Evolutionary conservation across 2,113 vertebrate species (phyloP).

Genomic region (Aptenodytes patagonicus): DNA sequence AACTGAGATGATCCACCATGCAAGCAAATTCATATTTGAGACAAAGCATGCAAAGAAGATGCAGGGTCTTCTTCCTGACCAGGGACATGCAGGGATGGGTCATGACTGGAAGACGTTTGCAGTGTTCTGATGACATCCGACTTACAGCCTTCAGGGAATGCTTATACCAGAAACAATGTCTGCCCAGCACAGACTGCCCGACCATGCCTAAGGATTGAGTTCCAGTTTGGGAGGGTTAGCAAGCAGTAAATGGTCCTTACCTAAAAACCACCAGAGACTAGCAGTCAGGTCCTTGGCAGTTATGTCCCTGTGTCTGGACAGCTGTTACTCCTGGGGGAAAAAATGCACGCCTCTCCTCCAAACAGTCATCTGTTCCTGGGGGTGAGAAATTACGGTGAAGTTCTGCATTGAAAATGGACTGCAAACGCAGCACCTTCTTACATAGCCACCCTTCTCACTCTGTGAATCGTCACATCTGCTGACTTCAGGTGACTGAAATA

Average conservation of each 20-base stretch:
- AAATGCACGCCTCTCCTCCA: not conserved
- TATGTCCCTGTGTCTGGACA: not conserved
- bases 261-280: not conserved
- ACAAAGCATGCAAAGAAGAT: not conserved
- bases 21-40: not conserved
- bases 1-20: not conserved
- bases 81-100: not conserved
- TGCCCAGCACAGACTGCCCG: not conserved
- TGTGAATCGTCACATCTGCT: not conserved
- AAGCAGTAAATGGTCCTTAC: not conserved
- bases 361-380: not conserved
- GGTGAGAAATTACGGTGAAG: not conserved
- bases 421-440: not conserved
- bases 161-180: rapidly evolving
- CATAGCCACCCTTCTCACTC: not conserved
- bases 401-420: not conserved
- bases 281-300: not conserved
- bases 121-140: not conserved
- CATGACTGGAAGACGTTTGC: rapidly evolving
- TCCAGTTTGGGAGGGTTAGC: not conserved
- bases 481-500: slow-evolving; percentile 47
- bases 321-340: not conserved
- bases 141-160: not conserved
- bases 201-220: not conserved
- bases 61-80: not conserved